phyloP scores from a whole-genome alignment of 2,888 invertebrate genomes.

The Brenthis hecate region DNA sequence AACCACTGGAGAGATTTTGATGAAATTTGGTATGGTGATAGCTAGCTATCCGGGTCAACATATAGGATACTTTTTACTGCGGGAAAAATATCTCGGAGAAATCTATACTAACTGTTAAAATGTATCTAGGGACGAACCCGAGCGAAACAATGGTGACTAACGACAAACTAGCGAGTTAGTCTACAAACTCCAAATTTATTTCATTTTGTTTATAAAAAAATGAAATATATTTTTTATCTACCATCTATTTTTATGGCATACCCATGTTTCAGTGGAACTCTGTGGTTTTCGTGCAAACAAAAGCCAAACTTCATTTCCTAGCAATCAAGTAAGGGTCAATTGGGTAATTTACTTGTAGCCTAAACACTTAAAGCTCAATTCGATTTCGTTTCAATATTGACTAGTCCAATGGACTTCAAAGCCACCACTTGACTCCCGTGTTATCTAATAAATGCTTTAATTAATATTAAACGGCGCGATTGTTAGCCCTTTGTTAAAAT shows the following conservation, averaged over 20 bases:
- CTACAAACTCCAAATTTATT: neutral
- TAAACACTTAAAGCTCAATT: constrained; percentile 21
- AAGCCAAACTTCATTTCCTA: constrained; percentile 1
- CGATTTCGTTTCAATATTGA: constrained; percentile 7
- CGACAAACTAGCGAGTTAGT: too few species aligned
- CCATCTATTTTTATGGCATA: constrained; percentile 3
- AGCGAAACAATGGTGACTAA: neutral
- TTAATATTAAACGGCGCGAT: constrained; percentile 4
- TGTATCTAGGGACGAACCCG: too few species aligned
- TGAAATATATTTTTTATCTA: neutral
- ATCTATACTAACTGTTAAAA: too few species aligned
- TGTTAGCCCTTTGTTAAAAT: constrained; percentile 12
- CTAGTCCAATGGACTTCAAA: constrained; percentile 16
- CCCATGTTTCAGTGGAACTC: constrained; percentile 2
- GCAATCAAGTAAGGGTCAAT: neutral
- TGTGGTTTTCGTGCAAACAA: constrained; percentile 8
- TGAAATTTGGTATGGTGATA: too few species aligned
- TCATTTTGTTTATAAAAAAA: too few species aligned
- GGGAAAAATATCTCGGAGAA: too few species aligned
- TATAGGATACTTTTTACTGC: too few species aligned
- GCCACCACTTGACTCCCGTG: constrained; percentile 10
- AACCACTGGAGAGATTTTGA: too few species aligned
- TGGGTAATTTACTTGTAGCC: constrained; percentile 4
- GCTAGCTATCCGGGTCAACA: too few species aligned
- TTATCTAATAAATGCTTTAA: constrained; percentile 8